Base-by-base conservation (phyloP, 2,888 invertebrate species). In the Isotomurus palustris region DNA sequence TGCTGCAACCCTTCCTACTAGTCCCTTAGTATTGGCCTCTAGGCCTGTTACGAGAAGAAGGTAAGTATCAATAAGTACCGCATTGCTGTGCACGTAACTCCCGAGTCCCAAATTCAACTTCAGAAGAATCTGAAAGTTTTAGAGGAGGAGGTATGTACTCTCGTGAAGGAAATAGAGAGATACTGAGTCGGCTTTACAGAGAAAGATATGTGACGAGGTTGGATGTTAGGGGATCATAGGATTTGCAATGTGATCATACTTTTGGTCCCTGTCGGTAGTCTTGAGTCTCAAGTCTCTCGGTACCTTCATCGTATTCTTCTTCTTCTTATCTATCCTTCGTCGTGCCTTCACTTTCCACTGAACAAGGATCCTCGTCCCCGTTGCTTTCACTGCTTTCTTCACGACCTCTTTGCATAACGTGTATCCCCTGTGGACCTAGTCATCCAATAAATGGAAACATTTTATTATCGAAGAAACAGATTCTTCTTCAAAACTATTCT, bases 1-100 rank as follows among this genome's bases (percentile, higher is more conserved):
- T 21, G 53, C 60, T 43, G 53, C 66, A 54, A 49, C 62, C 43
- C 58, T 64, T 49, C 63, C 66, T 32, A 56, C 65, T 40, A 67
- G 57, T 61, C 58, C 81, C 78, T 82, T 86, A 76, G 83, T 86
- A 78, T 81, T 86, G 78, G 82, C 86, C 74, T 83, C 84, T 76
- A 83, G 85, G 66, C 76, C 77, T 78, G 83, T 85, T 74, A 84
- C 84, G 80, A 82, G 86, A 79, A 82, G 86, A 79, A 81, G 83
- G 80, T 85, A 85, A 85, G 85, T 84, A 32, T n/a, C n/a, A n/a
- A n/a, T n/a, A n/a, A n/a, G 24, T 14, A 19, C 17, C 14, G 21
- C n/a, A 29, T 28, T n/a, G 24, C 27, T 43, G 43, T 22, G 43
- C n/a, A n/a, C n/a, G n/a, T n/a, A n/a, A n/a, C n/a, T 27, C 10